Base-by-base conservation (phyloP, 2,888 invertebrate genomes). In the Celastrina argiolus region DNA sequence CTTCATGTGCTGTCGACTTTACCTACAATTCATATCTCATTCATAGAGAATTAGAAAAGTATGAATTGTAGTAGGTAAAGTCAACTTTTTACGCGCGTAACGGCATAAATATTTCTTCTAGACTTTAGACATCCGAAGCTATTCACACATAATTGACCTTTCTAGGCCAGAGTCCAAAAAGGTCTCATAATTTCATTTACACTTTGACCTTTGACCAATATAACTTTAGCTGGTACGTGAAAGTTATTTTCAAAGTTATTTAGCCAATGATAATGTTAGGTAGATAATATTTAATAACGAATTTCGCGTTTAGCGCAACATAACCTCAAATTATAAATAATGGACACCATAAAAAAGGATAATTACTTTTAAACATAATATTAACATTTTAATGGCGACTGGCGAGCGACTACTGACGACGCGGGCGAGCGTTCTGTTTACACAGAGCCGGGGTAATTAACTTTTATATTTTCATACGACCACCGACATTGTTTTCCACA, bases 361-460 rank as follows among this genome's bases (percentile, higher is more conserved):
- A 56, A 64, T 56, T 39, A 36, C 22, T 22, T 56, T 56, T n/a
- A 39, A 41, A 56, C 34, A 65, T 39, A 56, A 18, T 36, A 56
- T 39, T 56, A 36, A 34, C 36, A 51, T 56, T 56, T 56, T 65
- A 56, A 65, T 39, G 56, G 56, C 31, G 34, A 56, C 36, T 64
- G 31, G 36, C 14, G 3, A 26, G n/a, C 28, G 14, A 5, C 31
- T 4, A 45, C 45, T 45, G 45, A 65, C 84, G 70, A 77, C 81
- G 80, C 81, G 82, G 84, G 85, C 82, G 85, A 83, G 80, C 81
- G 74, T 66, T 74, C 71, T 82, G 84, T 84, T 83, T 85, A 84
- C 83, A 78, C 74, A 75, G 65, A 56, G 16, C 73, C 69, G 66
- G 70, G 74, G 79, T 80, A 81, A 83, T 83, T 83, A 84, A 83